Evolutionary conservation across 2,113 vertebrate species (phyloP), one percentile per base, ranked within the genome.

Genomic region (Balaeniceps rex): DNA sequence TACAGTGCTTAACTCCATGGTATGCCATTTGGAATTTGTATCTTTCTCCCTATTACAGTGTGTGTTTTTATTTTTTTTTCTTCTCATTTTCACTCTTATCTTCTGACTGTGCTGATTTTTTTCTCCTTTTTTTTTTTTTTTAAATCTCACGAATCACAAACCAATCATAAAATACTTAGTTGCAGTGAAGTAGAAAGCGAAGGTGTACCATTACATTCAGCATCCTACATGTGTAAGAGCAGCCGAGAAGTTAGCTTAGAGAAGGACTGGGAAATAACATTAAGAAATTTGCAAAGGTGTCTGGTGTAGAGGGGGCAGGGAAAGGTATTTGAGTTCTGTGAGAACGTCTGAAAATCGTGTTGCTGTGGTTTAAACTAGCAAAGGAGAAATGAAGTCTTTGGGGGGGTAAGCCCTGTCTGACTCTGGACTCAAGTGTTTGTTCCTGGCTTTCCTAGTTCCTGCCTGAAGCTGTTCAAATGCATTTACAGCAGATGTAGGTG

Each of bases 1-100:
- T 97, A 91, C 97, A 97, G 96, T 97, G 96, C 97, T 97, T 98
- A 97, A 97, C 95, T 97, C 72, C 72, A 97, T 98, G 98, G 97
- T 98, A 97, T 97, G 97, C 96, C 96, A 92, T 97, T 97, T 97
- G 94, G 88, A 96, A 97, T 98, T 96, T 97, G 87, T 93, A 36
- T 96, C 71, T 75, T 86, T 96, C 97, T 98, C 96, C 97, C 94
- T 97, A 3, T 96, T 90, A 69, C 26, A 61, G 58, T 95, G 40
- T 91, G 85, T 89, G 75, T 5, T 44, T 42, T 44, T 44, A 13
- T 44, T 40, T 76, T 40, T 49, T 58, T 89, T 75, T 34, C 79
- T 71, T 79, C 78, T 87, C 81, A 51, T 96, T 97, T 92, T 94
- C 71, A 57, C 21, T 83, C 94, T 81, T 95, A 54, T 34, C 87